These are phyloP conservation scores for Uloborus plumipes DNA, from an alignment of 2,888 invertebrate species.

Conservation along the genomic window DNA sequence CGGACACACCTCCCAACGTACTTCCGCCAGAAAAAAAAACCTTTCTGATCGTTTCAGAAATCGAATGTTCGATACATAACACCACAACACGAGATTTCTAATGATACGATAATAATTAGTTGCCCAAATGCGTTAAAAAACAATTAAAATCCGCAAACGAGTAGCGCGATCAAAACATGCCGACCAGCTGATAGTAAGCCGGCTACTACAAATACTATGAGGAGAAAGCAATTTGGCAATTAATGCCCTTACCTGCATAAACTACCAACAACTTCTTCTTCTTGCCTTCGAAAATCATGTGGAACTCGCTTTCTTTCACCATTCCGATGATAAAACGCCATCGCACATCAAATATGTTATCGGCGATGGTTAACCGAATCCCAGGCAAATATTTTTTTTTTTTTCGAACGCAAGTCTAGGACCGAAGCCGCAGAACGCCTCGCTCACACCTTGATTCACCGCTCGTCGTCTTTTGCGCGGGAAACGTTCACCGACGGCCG, in stretches of 20 bases:
- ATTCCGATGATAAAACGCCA: constrained; percentile 64
- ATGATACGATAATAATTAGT: too few species aligned
- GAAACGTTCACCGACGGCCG: constrained; percentile 49
- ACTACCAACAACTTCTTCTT: constrained; percentile 74
- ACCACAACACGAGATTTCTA: too few species aligned
- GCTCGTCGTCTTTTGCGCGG: constrained; percentile 60
- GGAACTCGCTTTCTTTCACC: constrained; percentile 57
- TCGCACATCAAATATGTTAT: constrained; percentile 2
- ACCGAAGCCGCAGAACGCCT: constrained; percentile 35
- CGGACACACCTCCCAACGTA: too few species aligned
- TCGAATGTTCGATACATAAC: too few species aligned
- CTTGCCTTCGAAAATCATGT: constrained; percentile 66
- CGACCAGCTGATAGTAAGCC: constrained; percentile 51
- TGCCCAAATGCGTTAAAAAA: not conserved
- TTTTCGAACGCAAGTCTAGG: constrained; percentile 18
- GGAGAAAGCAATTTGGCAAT: constrained; percentile 48
- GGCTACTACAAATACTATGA: constrained; percentile 36
- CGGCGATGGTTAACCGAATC: not conserved
- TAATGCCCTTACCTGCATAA: constrained; percentile 73
- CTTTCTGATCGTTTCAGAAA: too few species aligned
- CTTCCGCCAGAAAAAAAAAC: too few species aligned
- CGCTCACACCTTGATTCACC: constrained; percentile 61
- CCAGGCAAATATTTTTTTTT: constrained; percentile 18
- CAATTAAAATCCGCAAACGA: not conserved
- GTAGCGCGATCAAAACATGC: constrained; percentile 15